Evolutionary conservation across 2,888 invertebrate genomes (phyloP).

Genomic region (Pandemis cinnamomeana): DNA sequence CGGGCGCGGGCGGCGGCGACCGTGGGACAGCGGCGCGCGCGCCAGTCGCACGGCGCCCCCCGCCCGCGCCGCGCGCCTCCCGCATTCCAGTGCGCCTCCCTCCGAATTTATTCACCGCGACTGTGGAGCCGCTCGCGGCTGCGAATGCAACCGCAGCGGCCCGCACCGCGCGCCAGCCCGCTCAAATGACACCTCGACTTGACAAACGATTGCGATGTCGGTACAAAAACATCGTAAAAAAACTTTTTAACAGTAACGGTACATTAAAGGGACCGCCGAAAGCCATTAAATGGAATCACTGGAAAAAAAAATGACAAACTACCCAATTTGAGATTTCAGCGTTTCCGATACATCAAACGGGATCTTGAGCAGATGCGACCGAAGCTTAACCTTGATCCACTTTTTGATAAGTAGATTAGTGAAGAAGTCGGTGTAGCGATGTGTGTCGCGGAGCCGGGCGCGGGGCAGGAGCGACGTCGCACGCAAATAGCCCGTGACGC

Average conservation of each 20-base stretch:
- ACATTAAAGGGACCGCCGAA: not conserved
- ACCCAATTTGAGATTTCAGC: conserved; percentile 62
- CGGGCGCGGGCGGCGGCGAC: conserved; percentile 83
- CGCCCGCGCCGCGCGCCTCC: conserved; percentile 69
- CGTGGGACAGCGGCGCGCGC: conserved; percentile 88
- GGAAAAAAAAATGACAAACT: conserved; percentile 16
- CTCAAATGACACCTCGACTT: conserved; percentile 34
- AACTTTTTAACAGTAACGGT: conserved; percentile 7
- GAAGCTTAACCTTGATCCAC: conserved; percentile 35
- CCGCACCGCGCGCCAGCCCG: conserved; percentile 43
- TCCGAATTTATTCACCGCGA: conserved; percentile 83
- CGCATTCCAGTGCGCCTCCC: conserved; percentile 81
- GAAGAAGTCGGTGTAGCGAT: conserved; percentile 20
- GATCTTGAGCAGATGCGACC: conserved; percentile 24
- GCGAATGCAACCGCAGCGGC: conserved; percentile 46
- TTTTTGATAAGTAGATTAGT: conserved; percentile 33
- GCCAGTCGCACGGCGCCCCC: conserved; percentile 81
- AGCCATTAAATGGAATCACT: not conserved
- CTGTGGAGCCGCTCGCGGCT: conserved; percentile 52
- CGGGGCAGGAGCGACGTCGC: conserved; percentile 43
- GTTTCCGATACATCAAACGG: conserved; percentile 41
- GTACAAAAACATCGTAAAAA: conserved; percentile 7
- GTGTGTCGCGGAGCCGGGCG: conserved; percentile 10
- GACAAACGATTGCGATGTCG: conserved; percentile 22
- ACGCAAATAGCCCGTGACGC: conserved; percentile 83